Percentiles rank a stretch among this genome's conserved stretches.
phyloP scores from a whole-genome alignment of 1,140 invertebrate species.

The Achroia grisella region DNA sequence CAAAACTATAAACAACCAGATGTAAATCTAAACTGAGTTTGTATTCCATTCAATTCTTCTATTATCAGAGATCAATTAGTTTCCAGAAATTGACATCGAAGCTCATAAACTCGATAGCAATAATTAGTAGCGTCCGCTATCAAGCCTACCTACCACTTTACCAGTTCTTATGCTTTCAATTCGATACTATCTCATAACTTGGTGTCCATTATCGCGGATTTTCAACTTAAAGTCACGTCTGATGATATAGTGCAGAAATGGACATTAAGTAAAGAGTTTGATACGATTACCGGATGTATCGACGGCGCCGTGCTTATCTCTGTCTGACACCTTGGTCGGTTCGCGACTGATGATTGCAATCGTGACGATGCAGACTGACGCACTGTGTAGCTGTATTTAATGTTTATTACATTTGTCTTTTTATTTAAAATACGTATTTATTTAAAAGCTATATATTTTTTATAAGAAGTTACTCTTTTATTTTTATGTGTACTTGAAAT shows the following conservation, averaged over 20 bases:
- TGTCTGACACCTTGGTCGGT: conserved; percentile 10
- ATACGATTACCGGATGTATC: conserved; percentile 19
- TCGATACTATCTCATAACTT: conserved; percentile 26
- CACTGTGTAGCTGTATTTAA: too few species aligned
- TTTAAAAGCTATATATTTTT: too few species aligned
- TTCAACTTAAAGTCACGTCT: conserved; percentile 15
- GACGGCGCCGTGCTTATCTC: conserved; percentile 13
- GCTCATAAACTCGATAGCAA: too few species aligned
- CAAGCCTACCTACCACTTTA: conserved; percentile 10
- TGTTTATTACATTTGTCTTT: too few species aligned
- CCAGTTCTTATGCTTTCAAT: conserved; percentile 10
- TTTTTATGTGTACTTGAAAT: too few species aligned
- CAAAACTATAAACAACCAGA: too few species aligned
- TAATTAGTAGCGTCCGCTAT: conserved; percentile 8
- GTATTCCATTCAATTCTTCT: too few species aligned
- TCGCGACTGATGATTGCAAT: conserved; percentile 3
- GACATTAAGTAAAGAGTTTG: conserved; percentile 15
- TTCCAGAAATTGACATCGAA: too few species aligned
- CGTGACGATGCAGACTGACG: not conserved
- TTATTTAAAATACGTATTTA: too few species aligned
- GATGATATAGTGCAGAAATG: conserved; percentile 25
- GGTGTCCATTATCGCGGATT: conserved; percentile 27
- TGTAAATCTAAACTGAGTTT: too few species aligned
- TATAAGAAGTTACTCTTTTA: too few species aligned
- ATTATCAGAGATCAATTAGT: too few species aligned